These are phyloP conservation scores for Paracanthobrama guichenoti DNA, from an alignment of 2,113 vertebrate species.

Conservation along the genomic window DNA sequence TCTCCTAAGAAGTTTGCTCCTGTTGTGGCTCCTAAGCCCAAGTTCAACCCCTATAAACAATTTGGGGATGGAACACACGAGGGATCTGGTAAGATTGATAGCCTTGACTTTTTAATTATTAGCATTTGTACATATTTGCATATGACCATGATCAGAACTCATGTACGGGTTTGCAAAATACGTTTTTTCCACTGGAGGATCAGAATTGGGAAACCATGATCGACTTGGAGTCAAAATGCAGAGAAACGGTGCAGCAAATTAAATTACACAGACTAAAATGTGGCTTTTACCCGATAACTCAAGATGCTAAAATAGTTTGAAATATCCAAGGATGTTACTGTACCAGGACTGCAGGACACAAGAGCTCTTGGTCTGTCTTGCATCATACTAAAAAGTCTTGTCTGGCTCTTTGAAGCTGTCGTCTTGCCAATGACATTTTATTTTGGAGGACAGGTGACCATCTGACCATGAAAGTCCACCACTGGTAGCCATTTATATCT, in stretches of 20 bases:
- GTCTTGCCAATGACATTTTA: slow-evolving; percentile 6
- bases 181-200: slow-evolving; percentile 20
- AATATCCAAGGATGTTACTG: slow-evolving; percentile 2
- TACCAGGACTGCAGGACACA: background rate
- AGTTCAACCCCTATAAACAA: slow-evolving; percentile 90
- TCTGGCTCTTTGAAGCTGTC: slow-evolving; percentile 28
- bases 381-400: slow-evolving; percentile 14
- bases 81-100: slow-evolving; percentile 64
- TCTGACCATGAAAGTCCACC: background rate
- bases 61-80: slow-evolving; percentile 65
- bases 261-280: background rate
- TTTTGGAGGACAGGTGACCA: slow-evolving; percentile 20
- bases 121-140: background rate
- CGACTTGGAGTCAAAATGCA: slow-evolving; percentile 1
- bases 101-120: slow-evolving; percentile 33
- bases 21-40: slow-evolving; percentile 93
- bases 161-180: background rate
- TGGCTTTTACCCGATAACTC: background rate
- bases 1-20: slow-evolving; percentile 94
- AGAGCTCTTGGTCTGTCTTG: background rate
- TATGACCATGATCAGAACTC: background rate
- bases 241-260: background rate
- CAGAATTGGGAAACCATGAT: background rate
- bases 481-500: background rate
- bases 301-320: background rate